A percentile compares a stretch with the other conserved stretches of the same genome.
Conservation (phyloP, 2,888 invertebrate genomes). For the Cheilosia scutellata region DNA sequence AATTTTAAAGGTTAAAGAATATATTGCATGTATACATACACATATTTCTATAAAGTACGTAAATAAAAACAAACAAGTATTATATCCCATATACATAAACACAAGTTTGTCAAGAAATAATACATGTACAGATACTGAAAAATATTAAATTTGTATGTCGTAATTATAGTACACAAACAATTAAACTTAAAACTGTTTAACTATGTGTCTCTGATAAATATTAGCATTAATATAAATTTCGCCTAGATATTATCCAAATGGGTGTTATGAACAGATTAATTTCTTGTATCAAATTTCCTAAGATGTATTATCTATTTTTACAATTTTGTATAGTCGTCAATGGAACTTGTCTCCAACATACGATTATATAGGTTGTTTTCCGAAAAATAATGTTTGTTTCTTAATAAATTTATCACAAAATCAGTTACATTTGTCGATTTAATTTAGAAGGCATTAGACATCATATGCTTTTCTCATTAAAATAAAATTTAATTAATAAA, state of each 20-base stretch:
- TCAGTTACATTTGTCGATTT: conserved; percentile 84
- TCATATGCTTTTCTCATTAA: conserved; percentile 41
- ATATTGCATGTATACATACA: conserved; percentile 3
- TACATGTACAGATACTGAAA: not conserved
- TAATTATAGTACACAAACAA: conserved; percentile 18
- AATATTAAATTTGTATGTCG: not conserved
- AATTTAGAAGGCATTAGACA: conserved; percentile 79
- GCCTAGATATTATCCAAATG: conserved; percentile 79
- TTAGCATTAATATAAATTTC: conserved; percentile 79
- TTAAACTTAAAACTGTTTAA: conserved; percentile 34
- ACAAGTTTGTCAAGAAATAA: conserved; percentile 10
- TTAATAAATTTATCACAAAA: conserved; percentile 83
- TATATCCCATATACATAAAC: not conserved
- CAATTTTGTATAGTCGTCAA: conserved; percentile 80
- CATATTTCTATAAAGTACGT: not conserved
- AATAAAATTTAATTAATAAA: conserved; percentile 13
- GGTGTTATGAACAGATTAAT: conserved; percentile 38
- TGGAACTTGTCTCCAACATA: conserved; percentile 28
- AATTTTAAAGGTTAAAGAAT: conserved; percentile 14
- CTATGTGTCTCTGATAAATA: conserved; percentile 39
- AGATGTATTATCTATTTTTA: conserved; percentile 81
- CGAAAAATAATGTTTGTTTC: conserved; percentile 80
- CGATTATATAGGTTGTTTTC: conserved; percentile 79
- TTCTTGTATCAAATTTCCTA: conserved; percentile 72
- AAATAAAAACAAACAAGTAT: conserved; percentile 7